Evolutionary conservation across 2,797 vertebrate genomes (phyloP).

Genomic region (Mus spretus): DNA sequence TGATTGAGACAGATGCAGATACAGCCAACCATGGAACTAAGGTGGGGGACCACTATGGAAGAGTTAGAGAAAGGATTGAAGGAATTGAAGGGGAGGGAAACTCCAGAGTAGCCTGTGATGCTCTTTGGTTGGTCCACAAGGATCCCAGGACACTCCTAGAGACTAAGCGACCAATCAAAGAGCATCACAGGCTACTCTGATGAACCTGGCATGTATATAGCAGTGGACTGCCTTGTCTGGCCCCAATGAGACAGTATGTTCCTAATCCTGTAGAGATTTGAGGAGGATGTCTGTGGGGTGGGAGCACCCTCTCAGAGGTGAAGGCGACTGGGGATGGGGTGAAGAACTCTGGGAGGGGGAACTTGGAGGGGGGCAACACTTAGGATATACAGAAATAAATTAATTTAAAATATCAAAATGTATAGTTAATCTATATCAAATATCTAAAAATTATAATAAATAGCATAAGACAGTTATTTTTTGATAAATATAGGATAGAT

Average conservation of each 20-base stretch:
- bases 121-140: too few species aligned
- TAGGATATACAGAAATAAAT: background rate
- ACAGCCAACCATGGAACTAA: background rate
- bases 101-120: too few species aligned
- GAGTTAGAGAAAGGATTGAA: background rate
- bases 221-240: background rate
- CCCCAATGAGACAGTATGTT: background rate
- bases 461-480: background rate
- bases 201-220: background rate
- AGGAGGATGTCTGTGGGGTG: background rate
- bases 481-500: background rate
- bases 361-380: background rate
- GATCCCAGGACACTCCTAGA: background rate
- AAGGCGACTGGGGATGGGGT: background rate
- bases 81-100: background rate
- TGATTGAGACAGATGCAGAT: background rate
- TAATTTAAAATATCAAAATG: background rate
- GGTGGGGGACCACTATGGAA: background rate
- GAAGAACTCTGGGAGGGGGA: background rate
- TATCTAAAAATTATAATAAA: conserved; percentile 1
- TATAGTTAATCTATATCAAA: background rate
- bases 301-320: background rate
- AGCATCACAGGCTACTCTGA: background rate
- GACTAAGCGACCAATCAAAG: background rate
- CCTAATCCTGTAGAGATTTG: background rate